A percentile compares a stretch with the other conserved stretches of the same genome.
phyloP scores from a whole-genome alignment of 1,140 invertebrate species.

The Drosophila repleta region DNA sequence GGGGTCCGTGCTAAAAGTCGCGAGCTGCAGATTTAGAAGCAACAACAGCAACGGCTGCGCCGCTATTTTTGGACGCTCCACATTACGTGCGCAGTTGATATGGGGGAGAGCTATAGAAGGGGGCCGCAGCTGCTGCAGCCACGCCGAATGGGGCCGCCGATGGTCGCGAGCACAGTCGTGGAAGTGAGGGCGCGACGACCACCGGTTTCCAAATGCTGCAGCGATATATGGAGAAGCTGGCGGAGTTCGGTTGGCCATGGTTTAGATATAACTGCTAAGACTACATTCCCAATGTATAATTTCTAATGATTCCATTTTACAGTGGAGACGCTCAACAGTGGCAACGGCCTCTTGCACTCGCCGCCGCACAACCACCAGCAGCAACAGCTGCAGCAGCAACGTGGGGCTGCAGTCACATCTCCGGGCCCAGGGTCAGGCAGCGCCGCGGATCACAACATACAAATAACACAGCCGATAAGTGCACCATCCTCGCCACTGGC shows the following conservation, averaged over 20 bases:
- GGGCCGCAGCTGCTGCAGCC: constrained; percentile 18
- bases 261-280: constrained; percentile 5
- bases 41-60: constrained; percentile 41
- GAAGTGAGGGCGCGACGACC: constrained; percentile 33
- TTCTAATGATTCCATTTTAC: constrained; percentile 62
- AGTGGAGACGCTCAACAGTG: constrained; percentile 88
- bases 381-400: constrained; percentile 63
- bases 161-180: constrained; percentile 33
- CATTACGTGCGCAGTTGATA: constrained; percentile 29
- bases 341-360: constrained; percentile 86
- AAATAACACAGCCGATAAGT: constrained; percentile 88
- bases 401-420: constrained; percentile 45
- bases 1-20: constrained; percentile 25
- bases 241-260: constrained; percentile 49
- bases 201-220: constrained; percentile 49
- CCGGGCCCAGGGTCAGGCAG: constrained; percentile 45
- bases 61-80: constrained; percentile 69
- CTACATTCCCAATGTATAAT: not conserved
- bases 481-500: constrained; percentile 87
- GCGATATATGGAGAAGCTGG: constrained; percentile 48
- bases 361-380: constrained; percentile 86
- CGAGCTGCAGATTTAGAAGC: constrained; percentile 44
- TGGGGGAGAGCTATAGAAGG: constrained; percentile 41
- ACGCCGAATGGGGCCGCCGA: constrained; percentile 33
- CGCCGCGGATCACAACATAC: constrained; percentile 85